Percentiles rank a stretch among this genome's conserved stretches.
phyloP scores from a whole-genome alignment of 2,797 vertebrate genomes.

The Parotocinclus haroldoi region DNA sequence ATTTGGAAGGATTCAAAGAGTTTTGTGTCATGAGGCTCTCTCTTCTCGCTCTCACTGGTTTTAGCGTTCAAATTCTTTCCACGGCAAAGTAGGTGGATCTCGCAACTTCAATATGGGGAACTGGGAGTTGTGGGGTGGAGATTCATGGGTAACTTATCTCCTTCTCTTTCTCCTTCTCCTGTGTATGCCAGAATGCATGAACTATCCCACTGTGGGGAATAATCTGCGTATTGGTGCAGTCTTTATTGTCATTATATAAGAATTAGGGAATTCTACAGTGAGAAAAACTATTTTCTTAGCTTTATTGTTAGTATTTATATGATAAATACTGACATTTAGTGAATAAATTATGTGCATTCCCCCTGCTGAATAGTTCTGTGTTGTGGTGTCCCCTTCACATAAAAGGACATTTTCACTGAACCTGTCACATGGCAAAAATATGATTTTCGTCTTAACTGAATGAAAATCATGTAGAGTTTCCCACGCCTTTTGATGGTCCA shows the following conservation, averaged over 20 bases:
- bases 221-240: no score
- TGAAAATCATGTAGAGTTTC: conserved; percentile 42
- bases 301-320: no score
- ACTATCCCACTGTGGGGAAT: conserved; percentile 38
- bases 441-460: conserved; percentile 17
- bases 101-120: conserved; percentile 73
- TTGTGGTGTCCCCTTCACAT: conserved; percentile 32
- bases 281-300: no score
- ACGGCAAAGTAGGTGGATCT: conserved; percentile 72
- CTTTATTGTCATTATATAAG: no score
- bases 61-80: conserved; percentile 68
- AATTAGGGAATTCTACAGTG: no score
- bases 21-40: conserved; percentile 43
- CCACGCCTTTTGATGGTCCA: conserved; percentile 11
- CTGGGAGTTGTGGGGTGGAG: conserved; percentile 80
- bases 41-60: conserved; percentile 49
- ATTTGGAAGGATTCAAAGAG: no score
- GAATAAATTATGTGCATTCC: conserved; percentile 7
- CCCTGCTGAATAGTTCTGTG: conserved; percentile 45
- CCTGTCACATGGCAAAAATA: not conserved
- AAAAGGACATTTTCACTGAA: conserved; percentile 7
- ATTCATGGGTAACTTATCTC: conserved; percentile 72
- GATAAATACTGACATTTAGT: no score
- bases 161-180: conserved; percentile 58
- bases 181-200: conserved; percentile 63